phyloP scores from a whole-genome alignment of 2,888 invertebrate species.

The Synanthedon formicaeformis region DNA sequence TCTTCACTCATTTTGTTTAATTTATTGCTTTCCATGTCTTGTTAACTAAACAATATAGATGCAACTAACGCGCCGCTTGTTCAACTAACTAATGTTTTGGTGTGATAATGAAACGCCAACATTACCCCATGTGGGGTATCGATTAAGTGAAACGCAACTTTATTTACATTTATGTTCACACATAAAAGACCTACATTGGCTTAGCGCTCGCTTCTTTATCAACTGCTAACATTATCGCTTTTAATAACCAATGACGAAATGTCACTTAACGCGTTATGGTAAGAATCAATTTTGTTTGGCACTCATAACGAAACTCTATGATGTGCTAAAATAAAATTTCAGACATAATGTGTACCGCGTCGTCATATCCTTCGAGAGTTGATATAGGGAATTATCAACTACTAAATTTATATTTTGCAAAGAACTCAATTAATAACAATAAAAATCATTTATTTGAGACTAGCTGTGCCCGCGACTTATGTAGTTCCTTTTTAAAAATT shows the following conservation, averaged over 20 bases:
- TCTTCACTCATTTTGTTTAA: constrained; percentile 3
- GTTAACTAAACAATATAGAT: constrained; percentile 9
- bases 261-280: background rate
- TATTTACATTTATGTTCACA: constrained; percentile 18
- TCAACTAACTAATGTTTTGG: background rate
- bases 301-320: background rate
- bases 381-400: constrained; percentile 16
- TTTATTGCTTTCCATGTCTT: constrained; percentile 6
- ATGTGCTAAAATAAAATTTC: constrained; percentile 8
- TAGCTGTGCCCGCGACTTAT: no score
- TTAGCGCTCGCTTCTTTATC: constrained; percentile 3
- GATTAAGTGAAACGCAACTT: constrained; percentile 31
- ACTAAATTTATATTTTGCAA: no score
- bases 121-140: constrained; percentile 12
- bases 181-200: constrained; percentile 25
- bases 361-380: constrained; percentile 31
- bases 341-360: constrained; percentile 30
- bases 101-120: constrained; percentile 2
- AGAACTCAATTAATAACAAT: no score
- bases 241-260: background rate
- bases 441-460: no score
- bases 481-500: no score
- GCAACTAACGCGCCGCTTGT: background rate
- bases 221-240: background rate
- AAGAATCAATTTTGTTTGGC: background rate